These are phyloP conservation scores for Pseudococcus longispinus DNA, from an alignment of 2,888 invertebrate genomes.

Conservation along the genomic window DNA sequence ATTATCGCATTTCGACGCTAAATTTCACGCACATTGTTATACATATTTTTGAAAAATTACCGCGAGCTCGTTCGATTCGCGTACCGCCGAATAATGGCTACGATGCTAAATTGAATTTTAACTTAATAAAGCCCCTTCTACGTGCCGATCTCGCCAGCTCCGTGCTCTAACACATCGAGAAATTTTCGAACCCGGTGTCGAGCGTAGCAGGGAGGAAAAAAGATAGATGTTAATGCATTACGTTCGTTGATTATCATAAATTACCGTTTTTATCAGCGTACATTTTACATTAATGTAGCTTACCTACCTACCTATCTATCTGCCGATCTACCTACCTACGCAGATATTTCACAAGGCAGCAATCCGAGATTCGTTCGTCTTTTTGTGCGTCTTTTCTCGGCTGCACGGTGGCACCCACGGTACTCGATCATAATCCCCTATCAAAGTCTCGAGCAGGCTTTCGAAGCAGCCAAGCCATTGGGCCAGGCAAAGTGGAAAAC, in stretches of 20 bases:
- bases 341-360: background rate
- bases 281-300: background rate
- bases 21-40: constrained; percentile 23
- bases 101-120: constrained; percentile 25
- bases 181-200: background rate
- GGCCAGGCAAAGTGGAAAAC: no score
- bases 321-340: background rate
- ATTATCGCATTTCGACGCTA: background rate
- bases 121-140: background rate
- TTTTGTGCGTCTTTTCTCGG: background rate
- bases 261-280: constrained; percentile 19
- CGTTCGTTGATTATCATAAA: constrained; percentile 38
- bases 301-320: background rate
- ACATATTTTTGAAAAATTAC: constrained; percentile 29
- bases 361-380: background rate
- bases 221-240: constrained; percentile 40
- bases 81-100: background rate
- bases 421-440: constrained; percentile 19
- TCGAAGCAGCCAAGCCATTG: background rate
- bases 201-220: background rate
- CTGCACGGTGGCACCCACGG: background rate
- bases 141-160: background rate
- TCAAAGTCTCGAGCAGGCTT: background rate
- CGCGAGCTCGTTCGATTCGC: background rate
- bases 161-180: background rate